Percentiles rank a stretch among this genome's conserved stretches.
These are phyloP conservation scores for Nymphalis c-album DNA, from an alignment of 2,888 invertebrate species.

Conservation along the genomic window DNA sequence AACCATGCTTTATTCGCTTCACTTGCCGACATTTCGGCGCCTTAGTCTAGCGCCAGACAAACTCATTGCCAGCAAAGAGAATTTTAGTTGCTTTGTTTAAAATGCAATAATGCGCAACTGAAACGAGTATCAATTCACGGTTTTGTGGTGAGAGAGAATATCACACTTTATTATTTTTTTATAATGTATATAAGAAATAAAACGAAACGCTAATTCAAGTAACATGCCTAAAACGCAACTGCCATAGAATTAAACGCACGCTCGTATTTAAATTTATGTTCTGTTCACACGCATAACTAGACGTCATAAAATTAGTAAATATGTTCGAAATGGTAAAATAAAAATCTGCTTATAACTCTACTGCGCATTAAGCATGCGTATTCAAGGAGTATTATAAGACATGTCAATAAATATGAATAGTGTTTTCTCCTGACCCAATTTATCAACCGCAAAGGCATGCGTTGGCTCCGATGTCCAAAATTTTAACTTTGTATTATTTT, in stretches of 20 bases:
- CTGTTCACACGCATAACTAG: not conserved
- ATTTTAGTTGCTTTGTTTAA: constrained; percentile 27
- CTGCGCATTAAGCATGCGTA: not conserved
- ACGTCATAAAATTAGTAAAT: no score
- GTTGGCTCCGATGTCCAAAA: constrained; percentile 2
- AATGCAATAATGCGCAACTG: constrained; percentile 27
- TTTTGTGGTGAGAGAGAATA: not conserved
- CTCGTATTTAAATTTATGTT: not conserved
- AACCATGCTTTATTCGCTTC: constrained; percentile 36
- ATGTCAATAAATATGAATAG: not conserved
- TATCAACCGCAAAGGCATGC: not conserved
- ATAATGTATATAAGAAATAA: not conserved
- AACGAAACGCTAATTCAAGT: not conserved
- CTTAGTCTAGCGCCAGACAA: constrained; percentile 24
- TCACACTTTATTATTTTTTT: not conserved
- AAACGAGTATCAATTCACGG: constrained; percentile 3
- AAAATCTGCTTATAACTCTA: not conserved
- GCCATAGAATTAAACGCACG: not conserved
- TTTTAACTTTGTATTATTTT: not conserved
- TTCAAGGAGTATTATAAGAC: not conserved
- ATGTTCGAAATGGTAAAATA: not conserved
- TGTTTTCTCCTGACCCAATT: constrained; percentile 7
- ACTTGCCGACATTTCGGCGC: constrained; percentile 34
- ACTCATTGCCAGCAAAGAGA: constrained; percentile 34
- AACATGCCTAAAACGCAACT: not conserved